Base-by-base conservation (phyloP, 2,797 vertebrate genomes). In the Melopsittacus undulatus region DNA sequence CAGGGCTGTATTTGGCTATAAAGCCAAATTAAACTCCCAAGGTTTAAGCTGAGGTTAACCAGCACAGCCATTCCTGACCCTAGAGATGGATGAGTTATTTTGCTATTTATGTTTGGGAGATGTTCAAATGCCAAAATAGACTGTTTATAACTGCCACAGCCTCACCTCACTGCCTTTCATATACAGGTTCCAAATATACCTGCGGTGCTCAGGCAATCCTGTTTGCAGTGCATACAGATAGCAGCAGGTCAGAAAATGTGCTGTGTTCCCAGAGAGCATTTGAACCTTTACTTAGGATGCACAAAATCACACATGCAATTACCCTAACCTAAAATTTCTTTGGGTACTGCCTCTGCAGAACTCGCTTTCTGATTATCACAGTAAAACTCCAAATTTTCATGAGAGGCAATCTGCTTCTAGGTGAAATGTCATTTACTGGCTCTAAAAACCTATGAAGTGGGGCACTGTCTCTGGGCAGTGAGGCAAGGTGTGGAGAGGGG, bases 21-120 rank as follows among this genome's bases (percentile, higher is more conserved):
- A 64, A 92, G 18, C 10, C 17, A 74, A 52, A 88, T 87, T 63
- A 63, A 91, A 74, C 43, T 45, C 61, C 11, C 16, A 56, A 64
- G 32, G 26, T 83, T 96, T 90, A 80, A 79, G 56, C 2, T 26
- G 19, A 87, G 32, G 49, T 18, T 83, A 94, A 89, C 34, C 13
- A 82, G 13, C 36, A 52, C 27, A 57, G 54, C 46, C 27, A 34
- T 24, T 78, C n/a, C 70, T 63, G 70, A 51, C 40, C 26, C 38
- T 32, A 45, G 57, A 68, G 42, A 72, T 49, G 72, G 24, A 70
- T 7, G 36, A 73, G 38, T 29, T 57, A 5, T 61, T 92, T 57
- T 84, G 40, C 56, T 73, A 3, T 81, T 89, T 75, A 24, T 81
- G 49, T 73, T 21, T 56, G 49, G 70, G 59, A 70, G 40, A 45